phyloP scores from a whole-genome alignment of 1,140 invertebrate species.

The Drosophila ercepeae region DNA sequence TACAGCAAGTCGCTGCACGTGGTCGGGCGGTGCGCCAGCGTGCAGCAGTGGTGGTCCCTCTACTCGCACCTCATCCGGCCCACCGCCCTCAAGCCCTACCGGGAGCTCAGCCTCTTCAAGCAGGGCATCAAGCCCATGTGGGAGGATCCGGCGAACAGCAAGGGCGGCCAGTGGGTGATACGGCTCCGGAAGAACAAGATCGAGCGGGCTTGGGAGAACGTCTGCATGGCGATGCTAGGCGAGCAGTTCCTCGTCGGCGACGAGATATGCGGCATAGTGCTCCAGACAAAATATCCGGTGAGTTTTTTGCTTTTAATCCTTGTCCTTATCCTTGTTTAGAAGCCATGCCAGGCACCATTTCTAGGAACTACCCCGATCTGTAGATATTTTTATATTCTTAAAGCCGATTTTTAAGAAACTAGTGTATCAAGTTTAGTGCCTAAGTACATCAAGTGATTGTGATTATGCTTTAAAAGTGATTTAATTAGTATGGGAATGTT shows the following conservation, averaged over 20 bases:
- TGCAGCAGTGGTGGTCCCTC: slow-evolving; percentile 98
- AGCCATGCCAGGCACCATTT: slow-evolving; percentile 21
- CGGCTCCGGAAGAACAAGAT: slow-evolving; percentile 97
- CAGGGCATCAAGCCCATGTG: slow-evolving; percentile 99
- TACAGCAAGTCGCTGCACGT: slow-evolving; percentile 83
- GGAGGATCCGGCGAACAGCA: slow-evolving; percentile 97
- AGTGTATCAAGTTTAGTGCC: too few species aligned
- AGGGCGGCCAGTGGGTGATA: slow-evolving; percentile 98
- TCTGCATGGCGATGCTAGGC: slow-evolving; percentile 98
- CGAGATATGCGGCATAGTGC: slow-evolving; percentile 98
- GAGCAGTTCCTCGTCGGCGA: slow-evolving; percentile 99
- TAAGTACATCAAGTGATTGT: not conserved
- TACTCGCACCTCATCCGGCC: slow-evolving; percentile 96
- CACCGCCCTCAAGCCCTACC: slow-evolving; percentile 93
- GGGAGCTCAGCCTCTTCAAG: slow-evolving; percentile 99
- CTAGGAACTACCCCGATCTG: not conserved
- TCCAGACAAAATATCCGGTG: slow-evolving; percentile 96
- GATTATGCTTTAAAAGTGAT: not conserved
- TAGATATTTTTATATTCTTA: too few species aligned
- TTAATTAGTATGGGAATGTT: not conserved
- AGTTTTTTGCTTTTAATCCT: slow-evolving; percentile 25
- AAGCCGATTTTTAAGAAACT: too few species aligned
- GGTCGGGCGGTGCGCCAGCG: slow-evolving; percentile 92
- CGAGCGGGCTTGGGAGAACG: slow-evolving; percentile 98
- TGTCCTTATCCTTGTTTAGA: too few species aligned